phyloP scores from a whole-genome alignment of 2,888 invertebrate genomes.

The Nowickia ferox region DNA sequence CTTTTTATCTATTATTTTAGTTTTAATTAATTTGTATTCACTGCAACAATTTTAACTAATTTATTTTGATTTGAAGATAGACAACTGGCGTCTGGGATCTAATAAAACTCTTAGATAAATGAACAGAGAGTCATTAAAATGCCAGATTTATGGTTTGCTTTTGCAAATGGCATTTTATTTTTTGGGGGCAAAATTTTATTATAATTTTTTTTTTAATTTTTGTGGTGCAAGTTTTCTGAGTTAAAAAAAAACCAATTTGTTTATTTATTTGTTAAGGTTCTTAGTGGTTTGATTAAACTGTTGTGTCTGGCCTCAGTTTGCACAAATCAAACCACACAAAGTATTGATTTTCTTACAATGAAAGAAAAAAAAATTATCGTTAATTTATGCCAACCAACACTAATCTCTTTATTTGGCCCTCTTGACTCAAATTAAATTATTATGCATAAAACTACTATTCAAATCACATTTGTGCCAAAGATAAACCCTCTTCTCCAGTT shows the following conservation, averaged over 20 bases:
- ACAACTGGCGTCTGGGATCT: slow-evolving; percentile 54
- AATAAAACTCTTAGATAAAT: slow-evolving; percentile 9
- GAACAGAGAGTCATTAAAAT: slow-evolving; percentile 32
- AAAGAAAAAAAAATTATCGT: slow-evolving; percentile 30
- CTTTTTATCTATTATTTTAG: slow-evolving; percentile 1
- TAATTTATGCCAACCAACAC: slow-evolving; percentile 56
- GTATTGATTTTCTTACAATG: slow-evolving; percentile 27
- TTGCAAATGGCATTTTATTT: not conserved
- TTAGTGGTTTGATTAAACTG: not conserved
- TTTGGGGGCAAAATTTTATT: not conserved
- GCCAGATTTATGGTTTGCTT: slow-evolving; percentile 54
- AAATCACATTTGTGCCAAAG: slow-evolving; percentile 59
- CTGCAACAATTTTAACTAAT: slow-evolving; percentile 68
- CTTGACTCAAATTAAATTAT: slow-evolving; percentile 55
- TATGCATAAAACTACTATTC: slow-evolving; percentile 57
- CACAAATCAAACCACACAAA: slow-evolving; percentile 11
- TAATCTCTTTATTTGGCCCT: slow-evolving; percentile 34
- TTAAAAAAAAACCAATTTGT: not conserved
- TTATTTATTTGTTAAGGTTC: not conserved
- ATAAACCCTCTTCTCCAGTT: slow-evolving; percentile 33
- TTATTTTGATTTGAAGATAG: slow-evolving; percentile 68
- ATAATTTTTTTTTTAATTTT: not conserved
- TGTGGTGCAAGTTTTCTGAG: no score
- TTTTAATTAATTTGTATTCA: slow-evolving; percentile 69
- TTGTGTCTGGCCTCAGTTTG: not conserved